Evolutionary conservation across 2,888 invertebrate genomes (phyloP).

Genomic region (Spilosoma lubricipeda): DNA sequence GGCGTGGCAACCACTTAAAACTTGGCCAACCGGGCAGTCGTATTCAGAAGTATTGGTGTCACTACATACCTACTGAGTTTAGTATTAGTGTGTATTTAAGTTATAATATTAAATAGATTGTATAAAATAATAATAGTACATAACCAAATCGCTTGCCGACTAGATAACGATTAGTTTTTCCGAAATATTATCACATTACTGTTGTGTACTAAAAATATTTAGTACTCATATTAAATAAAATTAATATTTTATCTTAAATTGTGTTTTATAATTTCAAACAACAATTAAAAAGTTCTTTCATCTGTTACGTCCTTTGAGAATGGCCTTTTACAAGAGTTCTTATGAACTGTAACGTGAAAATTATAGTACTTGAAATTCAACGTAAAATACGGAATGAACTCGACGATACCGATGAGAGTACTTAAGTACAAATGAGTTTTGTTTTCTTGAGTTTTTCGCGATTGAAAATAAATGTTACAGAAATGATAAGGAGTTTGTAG

Average conservation of each 20-base stretch:
- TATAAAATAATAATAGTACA: too few species aligned
- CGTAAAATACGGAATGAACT: neutral
- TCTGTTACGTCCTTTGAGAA: neutral
- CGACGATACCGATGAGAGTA: neutral
- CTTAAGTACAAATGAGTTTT: neutral
- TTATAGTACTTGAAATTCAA: neutral
- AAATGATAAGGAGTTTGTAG: neutral
- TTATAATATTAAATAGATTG: too few species aligned
- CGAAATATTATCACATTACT: neutral
- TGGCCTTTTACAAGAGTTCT: neutral
- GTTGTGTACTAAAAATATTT: neutral
- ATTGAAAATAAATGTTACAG: neutral
- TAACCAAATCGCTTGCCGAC: too few species aligned
- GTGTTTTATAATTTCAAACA: neutral
- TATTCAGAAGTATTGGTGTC: too few species aligned
- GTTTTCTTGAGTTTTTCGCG: neutral
- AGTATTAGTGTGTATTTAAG: neutral
- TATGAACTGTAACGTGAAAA: neutral
- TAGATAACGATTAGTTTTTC: too few species aligned
- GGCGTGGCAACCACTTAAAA: too few species aligned
- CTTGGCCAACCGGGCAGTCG: too few species aligned
- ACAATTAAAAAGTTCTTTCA: neutral
- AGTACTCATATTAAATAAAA: neutral
- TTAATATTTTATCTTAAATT: neutral
- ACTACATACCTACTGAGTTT: neutral